Evolutionary conservation across 2,888 invertebrate species (phyloP), one percentile per base, ranked within the genome.

Genomic region (Agrochola macilenta): DNA sequence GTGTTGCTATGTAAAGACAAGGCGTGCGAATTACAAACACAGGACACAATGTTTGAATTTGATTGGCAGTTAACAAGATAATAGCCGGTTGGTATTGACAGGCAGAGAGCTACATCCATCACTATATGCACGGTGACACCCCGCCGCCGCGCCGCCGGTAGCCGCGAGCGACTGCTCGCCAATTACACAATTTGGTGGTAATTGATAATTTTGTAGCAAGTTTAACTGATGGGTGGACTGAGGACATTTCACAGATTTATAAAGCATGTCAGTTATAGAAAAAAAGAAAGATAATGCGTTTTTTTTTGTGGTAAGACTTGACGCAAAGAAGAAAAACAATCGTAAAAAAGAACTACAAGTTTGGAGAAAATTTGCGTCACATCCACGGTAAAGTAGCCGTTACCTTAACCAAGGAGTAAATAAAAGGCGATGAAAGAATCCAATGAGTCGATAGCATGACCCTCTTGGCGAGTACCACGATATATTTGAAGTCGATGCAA

Each of bases 1-100:
- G 43, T 57, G 49, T 65, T 54, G 20, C n/a, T n/a, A 65, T 57
- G 63, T 54, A 69, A 46, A 49, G 76, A 65, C 46, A 20, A 64
- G 58, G 60, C 82, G 82, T 84, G 84, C 57, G 84, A 82, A 82
- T 75, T n/a, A 69, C 74, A 82, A 82, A 84, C 60, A 74, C 63
- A 66, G 66, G 30, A 64, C 64, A 60, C 60, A 30, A 5, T 74
- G 54, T 65, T 60, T 60, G 14, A 71, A 26, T 73, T 70, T 68
- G 60, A 60, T 81, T 64, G 84, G 63, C 70, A 82, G 71, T 68
- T 81, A 72, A 83, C 71, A 12, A 75, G 72, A 73, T 83, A 85
- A 83, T 85, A 35, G 74, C 26, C 4, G 81, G 72, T 82, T 85
- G 83, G 66, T 64, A 66, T 75, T 65, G 83, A 83, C 83, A 82